Conservation (phyloP, 2,888 invertebrate genomes). For the Drosophila phalerata region DNA sequence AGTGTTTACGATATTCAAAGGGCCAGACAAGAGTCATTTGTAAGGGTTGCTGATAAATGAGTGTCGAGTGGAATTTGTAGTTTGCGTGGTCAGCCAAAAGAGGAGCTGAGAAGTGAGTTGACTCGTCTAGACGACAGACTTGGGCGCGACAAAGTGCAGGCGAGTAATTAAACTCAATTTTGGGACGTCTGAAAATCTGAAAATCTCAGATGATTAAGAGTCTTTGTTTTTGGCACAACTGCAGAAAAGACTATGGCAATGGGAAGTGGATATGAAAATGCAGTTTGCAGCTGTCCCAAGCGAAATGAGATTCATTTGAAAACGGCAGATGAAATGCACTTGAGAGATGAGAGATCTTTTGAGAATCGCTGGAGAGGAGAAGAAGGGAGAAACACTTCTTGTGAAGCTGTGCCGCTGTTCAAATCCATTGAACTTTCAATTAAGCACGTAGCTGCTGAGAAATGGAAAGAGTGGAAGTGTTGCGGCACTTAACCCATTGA, state of each 20-base stretch:
- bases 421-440: slow-evolving; percentile 66
- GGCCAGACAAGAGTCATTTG: slow-evolving; percentile 11
- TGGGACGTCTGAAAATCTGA: slow-evolving; percentile 25
- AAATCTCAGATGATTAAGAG: slow-evolving; percentile 36
- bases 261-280: slow-evolving; percentile 17
- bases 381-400: slow-evolving; percentile 22
- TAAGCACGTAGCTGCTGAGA: slow-evolving; percentile 54
- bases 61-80: slow-evolving; percentile 4
- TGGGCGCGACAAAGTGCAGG: slow-evolving; percentile 31
- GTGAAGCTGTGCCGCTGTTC: slow-evolving; percentile 38
- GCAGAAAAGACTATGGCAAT: background rate
- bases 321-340: slow-evolving; percentile 46
- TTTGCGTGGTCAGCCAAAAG: slow-evolving; percentile 30
- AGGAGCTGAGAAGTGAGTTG: slow-evolving; percentile 5
- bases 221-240: slow-evolving; percentile 29
- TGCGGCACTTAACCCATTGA: slow-evolving; percentile 63
- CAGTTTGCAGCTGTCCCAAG: slow-evolving; percentile 31
- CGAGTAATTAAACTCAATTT: slow-evolving; percentile 42
- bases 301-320: slow-evolving; percentile 31
- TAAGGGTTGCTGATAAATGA: slow-evolving; percentile 4
- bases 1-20: slow-evolving; percentile 3
- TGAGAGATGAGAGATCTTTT: slow-evolving; percentile 33
- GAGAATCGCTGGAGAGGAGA: background rate
- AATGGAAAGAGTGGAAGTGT: slow-evolving; percentile 12
- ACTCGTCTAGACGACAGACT: slow-evolving; percentile 43